These are phyloP conservation scores for Pionites leucogaster DNA, from an alignment of 2,113 vertebrate species.

Conservation along the genomic window DNA sequence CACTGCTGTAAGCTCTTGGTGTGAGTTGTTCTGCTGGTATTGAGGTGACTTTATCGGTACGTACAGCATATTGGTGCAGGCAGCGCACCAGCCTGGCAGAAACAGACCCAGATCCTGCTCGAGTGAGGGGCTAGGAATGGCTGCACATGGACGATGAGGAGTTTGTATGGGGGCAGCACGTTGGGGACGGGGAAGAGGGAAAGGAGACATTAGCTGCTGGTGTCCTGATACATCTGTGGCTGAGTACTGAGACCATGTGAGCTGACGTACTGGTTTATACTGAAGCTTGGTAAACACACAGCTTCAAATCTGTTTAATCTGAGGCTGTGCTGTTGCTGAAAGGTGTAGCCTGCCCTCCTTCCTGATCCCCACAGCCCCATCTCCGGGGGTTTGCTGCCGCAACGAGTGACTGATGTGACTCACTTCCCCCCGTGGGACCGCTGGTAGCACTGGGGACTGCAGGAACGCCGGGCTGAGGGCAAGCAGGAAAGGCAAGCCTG, in stretches of 20 bases:
- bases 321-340: background rate
- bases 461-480: background rate
- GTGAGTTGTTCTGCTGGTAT: background rate
- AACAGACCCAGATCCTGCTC: background rate
- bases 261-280: background rate
- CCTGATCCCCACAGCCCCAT: background rate
- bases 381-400: background rate
- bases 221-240: background rate
- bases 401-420: background rate
- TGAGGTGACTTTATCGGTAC: background rate
- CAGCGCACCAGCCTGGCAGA: background rate
- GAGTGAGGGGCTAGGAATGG: fast-evolving
- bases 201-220: background rate
- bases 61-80: fast-evolving
- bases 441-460: background rate
- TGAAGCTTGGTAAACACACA: fast-evolving
- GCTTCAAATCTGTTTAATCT: background rate
- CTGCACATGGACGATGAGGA: fast-evolving
- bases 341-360: background rate
- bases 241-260: background rate
- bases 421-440: background rate
- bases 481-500: constrained; percentile 5
- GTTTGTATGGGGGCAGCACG: background rate
- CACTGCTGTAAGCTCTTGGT: background rate
- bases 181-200: background rate